Evolutionary conservation across 1,140 invertebrate species (phyloP).

Genomic region (Hypsibius dujardini): DNA sequence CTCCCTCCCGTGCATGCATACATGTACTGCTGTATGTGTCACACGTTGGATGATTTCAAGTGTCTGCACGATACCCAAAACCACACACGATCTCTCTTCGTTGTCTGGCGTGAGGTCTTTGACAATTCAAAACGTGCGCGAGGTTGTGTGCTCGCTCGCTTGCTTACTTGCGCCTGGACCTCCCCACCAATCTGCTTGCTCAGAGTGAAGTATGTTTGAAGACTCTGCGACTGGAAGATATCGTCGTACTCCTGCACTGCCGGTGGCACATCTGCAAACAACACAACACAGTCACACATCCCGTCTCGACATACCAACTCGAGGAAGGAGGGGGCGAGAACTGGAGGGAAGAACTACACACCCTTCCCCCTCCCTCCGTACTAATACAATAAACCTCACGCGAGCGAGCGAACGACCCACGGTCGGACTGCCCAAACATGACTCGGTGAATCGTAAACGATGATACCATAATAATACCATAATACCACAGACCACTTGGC

Average conservation of each 20-base stretch:
- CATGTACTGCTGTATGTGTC: no score
- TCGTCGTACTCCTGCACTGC: slow-evolving; percentile 43
- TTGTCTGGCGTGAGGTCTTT: background rate
- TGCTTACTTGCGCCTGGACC: slow-evolving; percentile 52
- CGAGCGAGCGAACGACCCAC: no score
- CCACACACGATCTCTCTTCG: slow-evolving; percentile 21
- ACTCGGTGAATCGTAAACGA: no score
- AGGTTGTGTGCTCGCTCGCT: slow-evolving; percentile 20
- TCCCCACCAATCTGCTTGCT: slow-evolving; percentile 71
- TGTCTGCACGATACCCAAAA: slow-evolving; percentile 42
- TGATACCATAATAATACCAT: no score
- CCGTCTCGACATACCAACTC: no score
- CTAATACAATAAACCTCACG: no score
- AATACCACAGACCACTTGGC: no score
- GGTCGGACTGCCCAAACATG: no score
- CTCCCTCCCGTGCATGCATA: no score
- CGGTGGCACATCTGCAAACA: slow-evolving; percentile 28
- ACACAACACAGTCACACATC: background rate
- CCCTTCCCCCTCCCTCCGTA: no score
- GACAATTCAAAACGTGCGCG: slow-evolving; percentile 15
- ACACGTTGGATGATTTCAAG: slow-evolving; percentile 2
- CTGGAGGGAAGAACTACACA: no score
- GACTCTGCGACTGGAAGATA: slow-evolving; percentile 52
- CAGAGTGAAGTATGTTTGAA: slow-evolving; percentile 48
- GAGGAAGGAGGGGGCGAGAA: no score